Conservation (phyloP, 2,888 invertebrate species). For the Trisateles emortualis region DNA sequence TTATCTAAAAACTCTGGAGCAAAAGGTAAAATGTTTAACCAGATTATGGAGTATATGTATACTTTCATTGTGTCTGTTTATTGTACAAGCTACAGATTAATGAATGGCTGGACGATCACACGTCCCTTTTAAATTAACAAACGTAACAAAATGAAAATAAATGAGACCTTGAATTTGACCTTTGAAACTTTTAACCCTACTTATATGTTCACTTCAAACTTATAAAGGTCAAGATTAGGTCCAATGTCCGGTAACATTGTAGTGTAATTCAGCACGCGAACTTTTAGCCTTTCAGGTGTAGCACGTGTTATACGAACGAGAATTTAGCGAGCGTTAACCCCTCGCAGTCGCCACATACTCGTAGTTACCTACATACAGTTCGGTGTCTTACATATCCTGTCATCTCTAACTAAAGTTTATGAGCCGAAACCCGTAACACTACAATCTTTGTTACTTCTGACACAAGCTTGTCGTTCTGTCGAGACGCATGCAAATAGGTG, state of each 20-base stretch:
- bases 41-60: slow-evolving; percentile 1
- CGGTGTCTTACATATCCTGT: slow-evolving; percentile 32
- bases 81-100: not conserved
- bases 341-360: no score
- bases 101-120: not conserved
- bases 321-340: slow-evolving; percentile 14
- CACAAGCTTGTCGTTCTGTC: slow-evolving; percentile 37
- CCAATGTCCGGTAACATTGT: slow-evolving; percentile 13
- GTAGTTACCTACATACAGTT: slow-evolving; percentile 2
- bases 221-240: slow-evolving; percentile 26
- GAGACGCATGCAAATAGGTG: slow-evolving; percentile 19
- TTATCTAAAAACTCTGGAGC: slow-evolving; percentile 14
- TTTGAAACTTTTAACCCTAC: slow-evolving; percentile 12
- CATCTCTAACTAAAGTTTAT: slow-evolving; percentile 47
- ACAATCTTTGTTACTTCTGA: slow-evolving; percentile 30
- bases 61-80: not conserved
- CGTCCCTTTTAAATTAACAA: no score
- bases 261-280: slow-evolving; percentile 19
- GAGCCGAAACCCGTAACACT: slow-evolving; percentile 53
- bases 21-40: slow-evolving; percentile 14
- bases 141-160: no score
- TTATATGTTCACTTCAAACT: slow-evolving; percentile 11
- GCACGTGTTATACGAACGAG: slow-evolving; percentile 12
- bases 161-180: not conserved
- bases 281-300: slow-evolving; percentile 12